Evolutionary conservation across 2,888 invertebrate genomes (phyloP), one percentile per base, ranked within the genome.

Genomic region (Cheilosia vulpina): DNA sequence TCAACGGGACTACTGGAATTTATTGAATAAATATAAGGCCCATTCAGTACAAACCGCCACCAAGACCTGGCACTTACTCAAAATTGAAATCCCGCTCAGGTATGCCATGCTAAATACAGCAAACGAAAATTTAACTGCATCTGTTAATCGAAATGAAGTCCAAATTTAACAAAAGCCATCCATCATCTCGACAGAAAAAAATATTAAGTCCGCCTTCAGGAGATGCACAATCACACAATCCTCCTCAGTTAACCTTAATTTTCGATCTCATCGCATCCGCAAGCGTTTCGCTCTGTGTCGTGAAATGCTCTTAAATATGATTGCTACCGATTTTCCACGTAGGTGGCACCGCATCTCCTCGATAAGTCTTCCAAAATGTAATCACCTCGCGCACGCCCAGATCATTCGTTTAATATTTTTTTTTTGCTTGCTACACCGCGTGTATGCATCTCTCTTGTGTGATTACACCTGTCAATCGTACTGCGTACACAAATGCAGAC

Each of bases 401-500:
- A 57, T 85, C 69, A 31, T 27, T 50, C 24, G 43, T 72, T 21
- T 38, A 38, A 4, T 38, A 27, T 50, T 34, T 50, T 52, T 24
- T 43, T 45, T 17, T 13, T 13, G 11, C 31, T 17, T 27, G 47
- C 31, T 53, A 62, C 65, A 60, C 31, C 9, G 58, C 31, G 21
- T 58, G 79, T 65, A 41, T 66, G 71, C 69, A 71, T 60, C 84
- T 47, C 62, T 60, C 80, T 71, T 81, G 66, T 68, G 52, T 81
- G 81, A 85, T 85, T 81, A 81, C 85, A 85, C 81, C 81, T 85
- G 85, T 85, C 85, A 85, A 85, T 85, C 81, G 81, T 85, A 76
- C 81, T 85, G 53, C 71, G 85, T 79, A 43, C 41, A 60, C 52
- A 66, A 31, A 31, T 72, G 85, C 66, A 85, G 68, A 85, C 81